Evolutionary conservation across 2,797 vertebrate genomes (phyloP), one percentile per base, ranked within the genome.

Genomic region (Graptemys geographica): DNA sequence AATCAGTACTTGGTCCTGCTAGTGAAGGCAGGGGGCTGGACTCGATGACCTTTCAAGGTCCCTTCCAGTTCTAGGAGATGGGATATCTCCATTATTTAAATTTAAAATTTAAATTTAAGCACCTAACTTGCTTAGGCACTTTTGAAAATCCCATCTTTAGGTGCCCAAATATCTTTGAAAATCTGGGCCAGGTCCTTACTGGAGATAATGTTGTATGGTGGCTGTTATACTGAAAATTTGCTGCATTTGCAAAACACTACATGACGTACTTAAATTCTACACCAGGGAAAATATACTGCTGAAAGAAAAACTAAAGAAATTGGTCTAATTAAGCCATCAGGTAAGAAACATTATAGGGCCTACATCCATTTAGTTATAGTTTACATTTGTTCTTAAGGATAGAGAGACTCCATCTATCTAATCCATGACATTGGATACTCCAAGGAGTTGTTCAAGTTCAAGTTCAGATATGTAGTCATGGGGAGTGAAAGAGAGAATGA

Each of bases 371-470:
- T 81, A 86, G 12, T 59, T 19, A n/a, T 12, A 19, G 51, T 83
- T 87, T 72, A 19, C 3, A 83, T 84, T 56, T 79, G 44, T 84
- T 90, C 37, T 79, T 78, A 91, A 80, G 4, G 5, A 21, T 87
- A 31, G 15, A 89, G 53, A 87, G 23, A 86, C 8, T 3, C 3
- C 0, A 4, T 62, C 41, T 90, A 37, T 9, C 3, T 55, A 23
- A 37, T 57, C 4, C 55, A n/a, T 65, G 6, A 1, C 47, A 69
- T 55, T 80, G 52, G 33, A 23, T 76, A 19, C 92, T 78, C 4
- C 13, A 37, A 0, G 27, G 23, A 81, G 13, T 9, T 90, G 79
- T 23, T 47, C 87, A 79, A 51, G 79, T 23, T 47, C 87, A 79
- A 51, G 15, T 49, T 92, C 13, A 79, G 31, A 87, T 92, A 92